Conservation (phyloP, 2,888 invertebrate genomes). For the Ypsolopha sequella region DNA sequence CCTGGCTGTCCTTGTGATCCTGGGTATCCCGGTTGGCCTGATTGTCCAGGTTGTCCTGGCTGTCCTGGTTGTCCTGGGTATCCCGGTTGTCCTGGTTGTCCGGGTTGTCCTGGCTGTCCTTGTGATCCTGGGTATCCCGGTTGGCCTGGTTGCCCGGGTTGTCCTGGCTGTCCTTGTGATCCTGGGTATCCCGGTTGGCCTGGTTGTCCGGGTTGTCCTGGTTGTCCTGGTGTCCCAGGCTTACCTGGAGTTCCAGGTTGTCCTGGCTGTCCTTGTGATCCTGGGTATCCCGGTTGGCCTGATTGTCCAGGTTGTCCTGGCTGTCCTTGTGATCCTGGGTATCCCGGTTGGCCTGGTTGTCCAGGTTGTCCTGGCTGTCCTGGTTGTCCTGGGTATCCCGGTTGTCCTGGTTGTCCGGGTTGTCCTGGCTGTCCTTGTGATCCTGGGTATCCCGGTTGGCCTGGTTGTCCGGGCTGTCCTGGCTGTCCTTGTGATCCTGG, state of each 20-base stretch:
- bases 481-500: conserved; percentile 10
- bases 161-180: conserved; percentile 15
- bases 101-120: conserved; percentile 11
- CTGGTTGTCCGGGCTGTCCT: conserved; percentile 14
- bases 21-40: conserved; percentile 38
- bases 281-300: conserved; percentile 13
- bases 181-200: conserved; percentile 25
- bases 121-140: conserved; percentile 13
- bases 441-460: conserved; percentile 20
- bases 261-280: conserved; percentile 11
- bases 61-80: conserved; percentile 18
- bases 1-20: conserved; percentile 42
- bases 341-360: neutral
- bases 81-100: conserved; percentile 20
- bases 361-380: neutral
- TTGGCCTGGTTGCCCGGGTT: conserved; percentile 11
- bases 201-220: conserved; percentile 37
- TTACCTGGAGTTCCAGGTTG: conserved; percentile 14
- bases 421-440: conserved; percentile 50
- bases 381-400: conserved; percentile 5
- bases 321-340: neutral
- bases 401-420: conserved; percentile 15
- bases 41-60: conserved; percentile 43
- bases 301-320: conserved; percentile 7
- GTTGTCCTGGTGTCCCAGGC: conserved; percentile 15